Percentiles rank a stretch among this genome's conserved stretches.
phyloP scores from a whole-genome alignment of 2,797 vertebrate genomes.

The Corythornis leucogaster region DNA sequence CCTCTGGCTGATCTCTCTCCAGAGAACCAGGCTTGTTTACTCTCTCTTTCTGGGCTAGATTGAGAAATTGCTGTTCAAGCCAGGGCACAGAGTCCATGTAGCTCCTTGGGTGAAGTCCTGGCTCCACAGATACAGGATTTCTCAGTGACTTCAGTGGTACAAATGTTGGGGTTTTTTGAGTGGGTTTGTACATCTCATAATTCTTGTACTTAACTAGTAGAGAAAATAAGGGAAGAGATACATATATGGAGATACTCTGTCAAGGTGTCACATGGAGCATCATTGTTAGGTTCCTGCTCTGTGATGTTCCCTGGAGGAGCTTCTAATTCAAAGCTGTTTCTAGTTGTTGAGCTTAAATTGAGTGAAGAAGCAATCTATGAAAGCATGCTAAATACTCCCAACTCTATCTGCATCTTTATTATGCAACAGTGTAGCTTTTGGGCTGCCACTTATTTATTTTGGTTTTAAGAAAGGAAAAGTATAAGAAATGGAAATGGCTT shows the following conservation, averaged over 20 bases:
- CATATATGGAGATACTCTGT: background rate
- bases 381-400: background rate
- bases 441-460: background rate
- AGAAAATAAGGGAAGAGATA: background rate
- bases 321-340: background rate
- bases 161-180: background rate
- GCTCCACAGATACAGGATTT: background rate
- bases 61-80: background rate
- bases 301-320: background rate
- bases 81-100: background rate
- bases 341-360: background rate
- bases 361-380: background rate
- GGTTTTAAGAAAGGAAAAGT: background rate
- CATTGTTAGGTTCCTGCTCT: background rate
- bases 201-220: background rate
- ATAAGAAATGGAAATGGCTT: background rate
- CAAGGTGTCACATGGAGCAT: fast-evolving
- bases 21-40: background rate
- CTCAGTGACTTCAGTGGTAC: background rate
- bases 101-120: background rate
- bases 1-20: background rate
- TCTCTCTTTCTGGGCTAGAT: background rate
- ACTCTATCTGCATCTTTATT: background rate
- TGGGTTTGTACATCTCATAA: background rate
- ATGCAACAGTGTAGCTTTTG: background rate